phyloP scores from a whole-genome alignment of 2,888 invertebrate genomes.

The Trilocha varians region DNA sequence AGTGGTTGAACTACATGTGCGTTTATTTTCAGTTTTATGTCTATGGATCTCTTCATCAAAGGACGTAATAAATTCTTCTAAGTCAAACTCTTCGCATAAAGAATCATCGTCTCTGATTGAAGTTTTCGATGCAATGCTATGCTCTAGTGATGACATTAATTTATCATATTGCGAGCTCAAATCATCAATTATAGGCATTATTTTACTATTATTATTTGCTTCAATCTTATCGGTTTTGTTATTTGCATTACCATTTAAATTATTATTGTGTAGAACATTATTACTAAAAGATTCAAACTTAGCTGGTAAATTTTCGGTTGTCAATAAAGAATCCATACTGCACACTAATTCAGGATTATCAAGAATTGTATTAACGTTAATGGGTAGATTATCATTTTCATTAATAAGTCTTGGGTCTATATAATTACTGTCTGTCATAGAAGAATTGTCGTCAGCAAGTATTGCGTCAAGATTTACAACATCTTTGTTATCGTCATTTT shows the following conservation, averaged over 20 bases:
- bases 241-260: constrained; percentile 32
- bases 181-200: constrained; percentile 47
- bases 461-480: constrained; percentile 66
- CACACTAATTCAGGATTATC: constrained; percentile 68
- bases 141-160: constrained; percentile 67
- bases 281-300: constrained; percentile 62
- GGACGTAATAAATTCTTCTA: constrained; percentile 78
- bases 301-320: constrained; percentile 63
- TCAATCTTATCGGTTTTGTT: constrained; percentile 29
- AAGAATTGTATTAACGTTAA: constrained; percentile 67
- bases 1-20: constrained; percentile 65
- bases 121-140: constrained; percentile 60
- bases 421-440: constrained; percentile 66
- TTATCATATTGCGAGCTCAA: constrained; percentile 66
- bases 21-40: constrained; percentile 53
- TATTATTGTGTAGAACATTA: constrained; percentile 40
- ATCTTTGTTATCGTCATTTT: constrained; percentile 47
- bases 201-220: constrained; percentile 31
- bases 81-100: constrained; percentile 75
- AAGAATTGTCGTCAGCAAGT: constrained; percentile 52
- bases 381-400: constrained; percentile 79
- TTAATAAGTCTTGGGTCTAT: constrained; percentile 78
- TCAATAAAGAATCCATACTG: constrained; percentile 66
- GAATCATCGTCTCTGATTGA: constrained; percentile 65
- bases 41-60: constrained; percentile 76